Base-by-base conservation (phyloP, 2,113 vertebrate species). In the Xyliphius kryptos region DNA sequence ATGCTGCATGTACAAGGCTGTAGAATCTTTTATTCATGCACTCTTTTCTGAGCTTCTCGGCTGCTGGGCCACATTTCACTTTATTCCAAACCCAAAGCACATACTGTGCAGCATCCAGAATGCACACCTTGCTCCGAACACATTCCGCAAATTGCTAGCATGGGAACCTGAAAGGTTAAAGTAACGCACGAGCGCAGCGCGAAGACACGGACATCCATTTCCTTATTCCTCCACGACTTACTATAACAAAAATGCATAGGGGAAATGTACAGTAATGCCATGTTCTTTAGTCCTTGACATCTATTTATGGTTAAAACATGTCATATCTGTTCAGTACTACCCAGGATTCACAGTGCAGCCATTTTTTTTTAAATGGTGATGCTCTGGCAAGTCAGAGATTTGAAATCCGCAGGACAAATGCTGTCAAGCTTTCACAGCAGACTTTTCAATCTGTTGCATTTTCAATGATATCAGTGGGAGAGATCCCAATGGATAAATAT, bases 21-120 rank as follows among this genome's bases (percentile, higher is more conserved):
- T 12, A 47, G 14, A 59, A 52, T 67, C 56, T 67, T 67, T 67
- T 53, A 60, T 60, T 44, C 20, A 22, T 53, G 61, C 9, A 3
- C 38, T 46, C 12, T 52, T 58, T 58, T 57, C 55, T 51, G 19
- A 41, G 15, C 11, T 55, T 26, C 46, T 49, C 13, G 8, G 44
- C 48, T 17, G 14, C 44, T 22, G 11, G 54, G 1, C 20, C n/a
- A 13, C 6, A 13, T 58, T 21, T 9, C 20, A 15, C 17, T 14
- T 32, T 32, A 51, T 15, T 44, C n/a, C 48, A 15, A 44, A 46
- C 40, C 5, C 10, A 13, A 21, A 50, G 16, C 32, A 53, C 63
- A 51, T 58, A 37, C 12, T 50, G 61, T 36, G 41, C 10, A 64
- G 41, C 10, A 64, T 56, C 63, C 32, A 22, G 63, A 40, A 56